phyloP scores from a whole-genome alignment of 2,797 vertebrate species.

The Odontamblyopus lacepedii region DNA sequence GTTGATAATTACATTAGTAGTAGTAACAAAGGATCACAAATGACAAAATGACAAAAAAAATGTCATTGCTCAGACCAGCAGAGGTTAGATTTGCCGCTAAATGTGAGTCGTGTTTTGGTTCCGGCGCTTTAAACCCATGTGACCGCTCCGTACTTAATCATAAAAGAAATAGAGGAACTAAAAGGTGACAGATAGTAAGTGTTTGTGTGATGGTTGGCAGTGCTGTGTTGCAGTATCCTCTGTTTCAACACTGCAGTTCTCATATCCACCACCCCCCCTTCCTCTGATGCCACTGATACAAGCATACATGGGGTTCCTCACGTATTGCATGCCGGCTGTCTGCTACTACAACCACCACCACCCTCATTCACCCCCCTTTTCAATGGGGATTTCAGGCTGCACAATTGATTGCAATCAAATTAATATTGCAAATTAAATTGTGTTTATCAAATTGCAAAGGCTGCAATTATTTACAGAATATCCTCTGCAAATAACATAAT shows the following conservation, averaged over 20 bases:
- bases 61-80: neutral
- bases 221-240: conserved; percentile 60
- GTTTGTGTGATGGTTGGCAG: conserved; percentile 52
- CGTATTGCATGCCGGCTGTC: conserved; percentile 75
- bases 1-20: neutral
- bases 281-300: conserved; percentile 69
- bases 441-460: too few species aligned
- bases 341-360: conserved; percentile 4
- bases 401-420: too few species aligned
- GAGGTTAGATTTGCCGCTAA: neutral
- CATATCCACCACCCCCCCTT: conserved; percentile 53
- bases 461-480: too few species aligned
- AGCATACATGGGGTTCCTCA: conserved; percentile 71
- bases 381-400: neutral
- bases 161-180: conserved; percentile 47
- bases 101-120: conserved; percentile 4
- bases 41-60: neutral
- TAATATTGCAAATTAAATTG: too few species aligned
- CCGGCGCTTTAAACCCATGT: conserved; percentile 35
- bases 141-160: conserved; percentile 21
- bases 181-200: conserved; percentile 36
- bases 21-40: neutral
- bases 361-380: neutral
- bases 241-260: conserved; percentile 77
- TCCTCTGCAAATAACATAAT: too few species aligned